phyloP scores from a whole-genome alignment of 2,113 vertebrate genomes.

The Damaliscus lunatus region DNA sequence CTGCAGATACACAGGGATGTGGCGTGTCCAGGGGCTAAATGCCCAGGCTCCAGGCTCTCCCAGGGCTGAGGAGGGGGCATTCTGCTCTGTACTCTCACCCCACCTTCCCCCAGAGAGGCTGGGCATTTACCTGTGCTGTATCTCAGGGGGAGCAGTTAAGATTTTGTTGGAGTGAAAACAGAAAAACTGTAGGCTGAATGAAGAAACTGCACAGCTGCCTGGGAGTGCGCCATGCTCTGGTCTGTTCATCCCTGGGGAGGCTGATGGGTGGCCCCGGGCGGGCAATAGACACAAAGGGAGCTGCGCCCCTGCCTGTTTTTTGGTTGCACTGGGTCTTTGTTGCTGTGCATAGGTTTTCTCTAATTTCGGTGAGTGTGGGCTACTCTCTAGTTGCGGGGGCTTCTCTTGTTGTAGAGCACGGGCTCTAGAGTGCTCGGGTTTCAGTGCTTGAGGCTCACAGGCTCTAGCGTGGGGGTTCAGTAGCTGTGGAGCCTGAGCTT shows the following conservation, averaged over 20 bases:
- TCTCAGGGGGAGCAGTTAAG: not conserved
- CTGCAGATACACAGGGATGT: too few relatives aligned
- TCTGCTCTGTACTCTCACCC: not conserved
- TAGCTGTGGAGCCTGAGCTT: not conserved
- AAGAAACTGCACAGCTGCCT: not conserved
- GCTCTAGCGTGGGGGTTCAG: not conserved
- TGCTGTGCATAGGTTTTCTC: not conserved
- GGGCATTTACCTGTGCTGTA: not conserved
- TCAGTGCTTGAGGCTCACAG: not conserved
- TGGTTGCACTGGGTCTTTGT: not conserved
- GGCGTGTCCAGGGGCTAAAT: not conserved
- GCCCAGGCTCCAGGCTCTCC: not conserved
- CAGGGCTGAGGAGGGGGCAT: too few relatives aligned
- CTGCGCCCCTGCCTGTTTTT: not conserved
- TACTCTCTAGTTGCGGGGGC: not conserved
- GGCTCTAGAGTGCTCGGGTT: not conserved
- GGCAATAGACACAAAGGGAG: not conserved
- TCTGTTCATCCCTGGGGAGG: not conserved
- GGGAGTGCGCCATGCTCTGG: not conserved
- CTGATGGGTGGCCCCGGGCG: not conserved
- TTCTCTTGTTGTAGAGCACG: not conserved
- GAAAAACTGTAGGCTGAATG: not conserved
- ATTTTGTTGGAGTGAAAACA: not conserved
- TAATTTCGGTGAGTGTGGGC: not conserved
- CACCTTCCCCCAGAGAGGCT: not conserved